Evolutionary conservation across 2,888 invertebrate genomes (phyloP), one percentile per base, ranked within the genome.

Genomic region (Mimachlamys varia): DNA sequence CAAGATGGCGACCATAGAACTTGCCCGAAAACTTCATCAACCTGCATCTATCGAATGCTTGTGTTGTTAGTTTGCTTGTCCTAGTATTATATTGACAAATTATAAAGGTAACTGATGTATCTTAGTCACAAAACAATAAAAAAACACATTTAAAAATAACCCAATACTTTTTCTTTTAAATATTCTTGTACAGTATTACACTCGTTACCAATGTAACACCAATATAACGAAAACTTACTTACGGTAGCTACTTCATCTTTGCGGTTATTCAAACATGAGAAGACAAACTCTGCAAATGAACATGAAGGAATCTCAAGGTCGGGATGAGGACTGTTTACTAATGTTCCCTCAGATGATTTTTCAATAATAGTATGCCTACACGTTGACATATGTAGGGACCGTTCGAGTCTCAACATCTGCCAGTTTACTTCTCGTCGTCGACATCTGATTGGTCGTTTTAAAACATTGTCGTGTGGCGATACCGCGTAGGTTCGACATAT

Each of bases 231-330:
- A n/a, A n/a, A n/a, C n/a, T n/a, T 22, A 53, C 89, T 22, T 62
- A 90, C 90, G 88, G 88, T 90, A 3, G 88, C 88, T 58, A 58
- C 49, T 13, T 33, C 33, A 38, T 88, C 50, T 76, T 55, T 44
- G 88, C 55, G 88, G 4, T 33, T 88, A 33, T 90, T 88, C 37
- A 88, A 49, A 33, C 88, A 62, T 7, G 33, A 22, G 44, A 90
- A 90, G 4, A 88, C 50, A 88, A 88, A 88, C 50, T 90, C 90
- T 7, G 76, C 49, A 50, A 90, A 90, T 15, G 90, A 90, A 27
- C 27, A 33, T 22, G 88, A 55, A 50, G 90, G 90, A 37, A 90
- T 62, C 13, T 33, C 15, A 62, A 90, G 22, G 27, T 90, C 88
- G 27, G 53, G 37, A 62, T 50, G 88, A 19, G 90, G 90, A 88